Evolutionary conservation across 2,113 vertebrate genomes (phyloP).

Genomic region (Triplophysa siluroides): DNA sequence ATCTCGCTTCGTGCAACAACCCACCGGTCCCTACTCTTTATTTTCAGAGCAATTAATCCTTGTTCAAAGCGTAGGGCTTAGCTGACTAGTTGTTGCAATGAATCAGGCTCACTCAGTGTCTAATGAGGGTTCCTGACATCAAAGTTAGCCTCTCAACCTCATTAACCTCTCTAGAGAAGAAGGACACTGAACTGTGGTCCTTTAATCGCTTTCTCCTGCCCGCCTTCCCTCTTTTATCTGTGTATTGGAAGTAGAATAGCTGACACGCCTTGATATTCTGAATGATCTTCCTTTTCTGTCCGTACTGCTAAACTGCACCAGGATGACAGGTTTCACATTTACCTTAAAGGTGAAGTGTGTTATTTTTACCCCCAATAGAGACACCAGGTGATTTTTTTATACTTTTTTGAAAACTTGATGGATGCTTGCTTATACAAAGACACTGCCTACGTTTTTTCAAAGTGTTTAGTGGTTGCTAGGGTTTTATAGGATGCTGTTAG

Average conservation of each 20-base stretch:
- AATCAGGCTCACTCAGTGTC: slow-evolving; percentile 37
- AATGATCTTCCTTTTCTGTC: too few relatives aligned
- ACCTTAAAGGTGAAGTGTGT: background rate
- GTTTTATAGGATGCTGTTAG: background rate
- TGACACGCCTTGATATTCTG: slow-evolving; percentile 7
- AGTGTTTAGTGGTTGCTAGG: background rate
- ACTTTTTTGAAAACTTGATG: too few relatives aligned
- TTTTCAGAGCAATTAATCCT: slow-evolving; percentile 44
- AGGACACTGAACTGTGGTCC: slow-evolving; percentile 27
- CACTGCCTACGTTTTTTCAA: background rate
- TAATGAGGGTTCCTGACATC: slow-evolving; percentile 49
- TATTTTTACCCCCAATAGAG: background rate
- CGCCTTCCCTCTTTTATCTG: background rate
- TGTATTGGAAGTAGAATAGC: slow-evolving; percentile 2
- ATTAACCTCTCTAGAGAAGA: slow-evolving; percentile 45
- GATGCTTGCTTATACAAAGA: too few relatives aligned
- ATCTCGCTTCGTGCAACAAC: too few relatives aligned
- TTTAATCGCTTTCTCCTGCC: slow-evolving; percentile 27
- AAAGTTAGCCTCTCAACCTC: slow-evolving; percentile 48
- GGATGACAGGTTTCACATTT: background rate
- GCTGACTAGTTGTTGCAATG: slow-evolving; percentile 38
- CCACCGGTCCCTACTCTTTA: background rate
- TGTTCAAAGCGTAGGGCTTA: slow-evolving; percentile 22
- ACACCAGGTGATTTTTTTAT: too few relatives aligned
- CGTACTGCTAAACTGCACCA: background rate